Base-by-base conservation (phyloP, 2,113 vertebrate genomes). In the Cnemophilus loriae region DNA sequence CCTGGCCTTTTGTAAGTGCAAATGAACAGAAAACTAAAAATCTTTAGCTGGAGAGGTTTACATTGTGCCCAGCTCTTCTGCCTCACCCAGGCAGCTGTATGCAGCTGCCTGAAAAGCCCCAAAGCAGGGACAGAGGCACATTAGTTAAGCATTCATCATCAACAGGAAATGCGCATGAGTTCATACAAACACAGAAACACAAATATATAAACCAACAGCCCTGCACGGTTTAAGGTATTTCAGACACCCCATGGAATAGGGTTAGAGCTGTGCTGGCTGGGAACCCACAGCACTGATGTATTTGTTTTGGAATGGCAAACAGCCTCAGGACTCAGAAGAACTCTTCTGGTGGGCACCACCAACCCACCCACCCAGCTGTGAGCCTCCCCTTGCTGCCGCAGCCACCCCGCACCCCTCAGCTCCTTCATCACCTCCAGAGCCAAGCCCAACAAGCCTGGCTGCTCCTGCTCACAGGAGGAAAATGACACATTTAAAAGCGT, bases 101-200 rank as follows among this genome's bases (percentile, higher is more conserved):
- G 30, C 94, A 96, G 95, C 94, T 96, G 96, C 75, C 85, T 76
- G 56, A 12, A 56, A 42, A 83, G 18, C 26, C 42, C 52, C 61
- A 47, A 50, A 69, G 81, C 68, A 35, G 42, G 61, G 73, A 61
- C 12, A 10, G 20, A 90, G 93, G 68, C 76, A 46, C 80, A 57
- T 75, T 84, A 84, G 92, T 90, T 39, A 49, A 79, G 86, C 80
- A 65, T 94, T 93, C 88, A 90, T 56, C 94, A 91, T 6, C 92
- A 92, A 87, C 88, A 93, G 93, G 95, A 97, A 97, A 96, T 82
- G 90, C 87, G 28, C 85, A n/a, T 13, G 49, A 96, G 86, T 87
- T 93, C 90, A 75, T 69, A 70, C 68, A 92, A 95, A 96, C 86
- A 92, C 85, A 89, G 92, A 74, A 96, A 92, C 76, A 89, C 73